These are phyloP conservation scores for Gila orcuttii DNA, from an alignment of 2,113 vertebrate species.

Conservation along the genomic window DNA sequence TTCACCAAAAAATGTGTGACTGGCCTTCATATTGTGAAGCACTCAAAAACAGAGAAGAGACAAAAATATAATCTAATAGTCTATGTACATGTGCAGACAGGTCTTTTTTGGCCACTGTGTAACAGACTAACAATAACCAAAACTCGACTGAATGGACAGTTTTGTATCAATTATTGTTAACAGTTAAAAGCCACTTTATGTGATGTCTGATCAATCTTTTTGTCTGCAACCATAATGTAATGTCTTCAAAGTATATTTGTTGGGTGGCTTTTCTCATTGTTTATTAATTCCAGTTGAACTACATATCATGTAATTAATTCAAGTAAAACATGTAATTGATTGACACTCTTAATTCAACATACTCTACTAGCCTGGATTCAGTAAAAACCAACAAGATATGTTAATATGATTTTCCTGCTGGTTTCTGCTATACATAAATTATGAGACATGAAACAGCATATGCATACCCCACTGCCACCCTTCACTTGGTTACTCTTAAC, in stretches of 20 bases:
- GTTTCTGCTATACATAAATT: slow-evolving; percentile 43
- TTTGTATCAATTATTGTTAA: neutral
- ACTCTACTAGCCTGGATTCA: neutral
- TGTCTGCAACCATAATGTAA: neutral
- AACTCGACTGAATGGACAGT: neutral
- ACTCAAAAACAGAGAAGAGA: no score
- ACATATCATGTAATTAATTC: neutral
- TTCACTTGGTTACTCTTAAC: slow-evolving; percentile 11
- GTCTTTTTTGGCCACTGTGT: neutral
- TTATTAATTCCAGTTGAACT: neutral
- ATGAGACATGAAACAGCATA: slow-evolving; percentile 42
- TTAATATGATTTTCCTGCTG: slow-evolving; percentile 23
- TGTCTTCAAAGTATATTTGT: neutral
- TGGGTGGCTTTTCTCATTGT: neutral
- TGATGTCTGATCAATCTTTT: neutral
- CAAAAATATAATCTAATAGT: neutral
- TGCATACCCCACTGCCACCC: slow-evolving; percentile 28
- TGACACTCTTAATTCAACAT: neutral
- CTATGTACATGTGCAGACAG: neutral
- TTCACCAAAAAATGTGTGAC: no score
- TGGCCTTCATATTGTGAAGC: no score
- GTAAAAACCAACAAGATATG: slow-evolving; percentile 17
- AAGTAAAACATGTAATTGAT: neutral
- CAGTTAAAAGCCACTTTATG: neutral
- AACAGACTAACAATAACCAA: neutral